Evolutionary conservation across 2,888 invertebrate genomes (phyloP).

Genomic region (Parapristionchus giblindavisi): DNA sequence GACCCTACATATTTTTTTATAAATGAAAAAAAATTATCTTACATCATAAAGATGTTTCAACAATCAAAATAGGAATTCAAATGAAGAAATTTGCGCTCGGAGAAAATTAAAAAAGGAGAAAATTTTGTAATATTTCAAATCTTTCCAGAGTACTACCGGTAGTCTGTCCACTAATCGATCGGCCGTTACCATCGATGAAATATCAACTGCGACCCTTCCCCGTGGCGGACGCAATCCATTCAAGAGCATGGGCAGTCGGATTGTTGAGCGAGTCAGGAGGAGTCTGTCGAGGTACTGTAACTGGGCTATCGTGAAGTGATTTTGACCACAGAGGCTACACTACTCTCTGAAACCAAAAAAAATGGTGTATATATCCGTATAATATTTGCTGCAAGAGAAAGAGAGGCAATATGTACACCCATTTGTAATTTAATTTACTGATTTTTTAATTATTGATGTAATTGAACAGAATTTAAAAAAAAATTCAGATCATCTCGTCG

Average conservation of each 20-base stretch:
- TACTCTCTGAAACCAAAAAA: no score
- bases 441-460: neutral
- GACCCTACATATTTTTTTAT: no score
- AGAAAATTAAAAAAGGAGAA: no score
- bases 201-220: constrained; percentile 46
- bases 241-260: constrained; percentile 56
- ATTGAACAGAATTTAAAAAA: neutral
- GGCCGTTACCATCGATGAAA: constrained; percentile 31
- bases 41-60: no score
- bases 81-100: no score
- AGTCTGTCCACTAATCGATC: constrained; percentile 31
- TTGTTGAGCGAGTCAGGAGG: constrained; percentile 56
- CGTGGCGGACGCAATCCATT: constrained; percentile 60
- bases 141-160: constrained; percentile 34
- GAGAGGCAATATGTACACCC: neutral
- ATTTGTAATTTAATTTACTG: neutral
- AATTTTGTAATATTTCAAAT: no score
- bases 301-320: neutral
- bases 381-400: neutral
- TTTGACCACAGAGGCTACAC: neutral
- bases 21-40: no score
- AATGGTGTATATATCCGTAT: no score
- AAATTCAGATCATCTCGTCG: constrained; percentile 18
- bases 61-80: no score
- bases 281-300: constrained; percentile 44